Evolutionary conservation across 1,140 invertebrate species (phyloP).

Genomic region (Phenacoccus solenopsis): DNA sequence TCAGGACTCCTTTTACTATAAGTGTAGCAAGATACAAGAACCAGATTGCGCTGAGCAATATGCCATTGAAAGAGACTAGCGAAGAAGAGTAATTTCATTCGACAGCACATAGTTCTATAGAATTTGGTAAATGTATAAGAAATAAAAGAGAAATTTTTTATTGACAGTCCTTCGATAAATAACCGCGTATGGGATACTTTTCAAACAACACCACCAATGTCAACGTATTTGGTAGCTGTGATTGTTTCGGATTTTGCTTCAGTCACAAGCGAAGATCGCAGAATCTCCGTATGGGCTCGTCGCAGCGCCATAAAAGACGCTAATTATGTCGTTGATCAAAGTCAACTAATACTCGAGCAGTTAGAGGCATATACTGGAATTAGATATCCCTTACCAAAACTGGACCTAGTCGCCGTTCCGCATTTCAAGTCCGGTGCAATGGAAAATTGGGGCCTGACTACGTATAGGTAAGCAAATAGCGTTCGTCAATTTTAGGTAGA

Average conservation of each 20-base stretch:
- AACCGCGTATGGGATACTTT: conserved; percentile 20
- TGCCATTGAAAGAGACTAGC: conserved; percentile 21
- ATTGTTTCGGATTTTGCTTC: conserved; percentile 48
- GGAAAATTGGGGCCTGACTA: conserved; percentile 66
- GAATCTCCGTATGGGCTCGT: conserved; percentile 49
- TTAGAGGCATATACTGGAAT: conserved; percentile 26
- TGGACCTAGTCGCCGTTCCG: conserved; percentile 54
- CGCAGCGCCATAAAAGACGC: conserved; percentile 41
- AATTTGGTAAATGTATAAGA: background rate
- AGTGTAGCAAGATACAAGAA: conserved; percentile 29
- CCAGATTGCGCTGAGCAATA: conserved; percentile 24
- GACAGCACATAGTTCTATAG: too few relatives aligned
- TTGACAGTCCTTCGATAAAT: background rate
- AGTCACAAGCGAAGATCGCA: background rate
- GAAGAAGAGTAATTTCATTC: conserved; percentile 5
- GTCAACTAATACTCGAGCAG: conserved; percentile 26
- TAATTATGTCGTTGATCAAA: conserved; percentile 33
- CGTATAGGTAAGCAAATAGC: conserved; percentile 42
- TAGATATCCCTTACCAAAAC: conserved; percentile 33
- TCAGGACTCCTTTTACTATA: conserved; percentile 49
- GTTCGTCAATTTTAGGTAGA: too few relatives aligned
- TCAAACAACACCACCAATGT: conserved; percentile 49
- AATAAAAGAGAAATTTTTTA: background rate
- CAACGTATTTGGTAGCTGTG: conserved; percentile 60
- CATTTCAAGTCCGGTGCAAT: conserved; percentile 70